Conservation (phyloP, 1,140 invertebrate genomes). For the Brachionus rotundiformis region DNA sequence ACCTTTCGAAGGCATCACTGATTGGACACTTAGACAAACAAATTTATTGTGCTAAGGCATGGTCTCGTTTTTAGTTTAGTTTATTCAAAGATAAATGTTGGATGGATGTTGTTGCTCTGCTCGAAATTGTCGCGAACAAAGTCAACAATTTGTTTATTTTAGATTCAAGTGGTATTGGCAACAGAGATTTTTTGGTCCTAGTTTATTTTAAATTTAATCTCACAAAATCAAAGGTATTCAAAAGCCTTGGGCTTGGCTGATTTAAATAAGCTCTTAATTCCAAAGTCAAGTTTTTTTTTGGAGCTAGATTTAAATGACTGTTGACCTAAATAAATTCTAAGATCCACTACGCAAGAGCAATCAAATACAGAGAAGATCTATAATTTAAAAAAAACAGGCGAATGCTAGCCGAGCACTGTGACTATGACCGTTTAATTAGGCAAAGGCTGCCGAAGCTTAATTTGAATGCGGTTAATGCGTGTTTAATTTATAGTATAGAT, state of each 20-base stretch:
- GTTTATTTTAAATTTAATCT: neutral
- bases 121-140: neutral
- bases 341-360: neutral
- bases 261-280: neutral
- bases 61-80: neutral
- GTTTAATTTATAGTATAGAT: too few relatives aligned
- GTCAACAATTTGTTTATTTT: conserved; percentile 4
- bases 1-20: neutral
- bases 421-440: too few relatives aligned
- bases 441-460: too few relatives aligned
- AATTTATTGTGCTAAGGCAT: neutral
- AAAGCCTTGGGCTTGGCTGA: neutral
- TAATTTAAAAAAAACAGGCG: too few relatives aligned
- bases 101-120: neutral
- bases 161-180: neutral
- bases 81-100: neutral
- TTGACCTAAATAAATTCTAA: neutral
- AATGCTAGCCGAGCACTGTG: too few relatives aligned
- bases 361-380: neutral
- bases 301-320: neutral
- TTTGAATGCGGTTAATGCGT: too few relatives aligned
- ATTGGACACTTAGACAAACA: neutral
- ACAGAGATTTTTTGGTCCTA: neutral
- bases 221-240: neutral
- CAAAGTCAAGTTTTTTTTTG: neutral